Evolutionary conservation across 2,797 vertebrate genomes (phyloP).

Genomic region (Naso thynnoides): DNA sequence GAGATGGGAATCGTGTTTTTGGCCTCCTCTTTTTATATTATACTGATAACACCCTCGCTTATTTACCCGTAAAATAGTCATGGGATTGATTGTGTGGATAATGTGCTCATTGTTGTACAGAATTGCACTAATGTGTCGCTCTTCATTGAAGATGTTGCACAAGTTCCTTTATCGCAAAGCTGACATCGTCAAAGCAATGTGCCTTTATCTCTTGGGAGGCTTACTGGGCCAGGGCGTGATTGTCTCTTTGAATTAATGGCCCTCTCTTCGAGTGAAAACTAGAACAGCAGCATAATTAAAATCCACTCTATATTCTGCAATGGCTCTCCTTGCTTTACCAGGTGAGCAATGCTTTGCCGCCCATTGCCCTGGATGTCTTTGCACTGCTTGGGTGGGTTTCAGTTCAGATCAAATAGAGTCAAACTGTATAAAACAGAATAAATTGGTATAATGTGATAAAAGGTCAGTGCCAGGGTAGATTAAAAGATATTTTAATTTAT

Average conservation of each 20-base stretch:
- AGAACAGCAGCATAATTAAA: constrained; percentile 79
- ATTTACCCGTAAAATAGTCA: constrained; percentile 31
- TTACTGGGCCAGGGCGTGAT: constrained; percentile 61
- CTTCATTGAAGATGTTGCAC: constrained; percentile 51
- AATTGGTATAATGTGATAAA: constrained; percentile 9
- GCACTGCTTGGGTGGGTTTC: constrained; percentile 29
- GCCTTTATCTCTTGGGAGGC: constrained; percentile 72
- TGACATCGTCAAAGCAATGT: constrained; percentile 75
- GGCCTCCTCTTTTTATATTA: neutral
- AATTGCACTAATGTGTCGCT: constrained; percentile 52
- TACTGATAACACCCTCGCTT: constrained; percentile 9
- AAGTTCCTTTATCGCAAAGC: constrained; percentile 65
- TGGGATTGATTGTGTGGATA: constrained; percentile 48
- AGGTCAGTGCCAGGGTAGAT: neutral
- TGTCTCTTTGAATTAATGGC: constrained; percentile 79
- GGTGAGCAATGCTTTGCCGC: constrained; percentile 56
- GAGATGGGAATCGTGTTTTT: neutral
- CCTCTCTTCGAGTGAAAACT: constrained; percentile 73
- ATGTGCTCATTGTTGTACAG: constrained; percentile 56
- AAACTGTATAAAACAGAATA: constrained; percentile 21
- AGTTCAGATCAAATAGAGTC: constrained; percentile 25
- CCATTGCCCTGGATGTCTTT: constrained; percentile 39
- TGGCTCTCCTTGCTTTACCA: constrained; percentile 51
- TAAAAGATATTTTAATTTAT: neutral
- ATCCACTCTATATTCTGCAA: constrained; percentile 66